Evolutionary conservation across 1,140 invertebrate species (phyloP), one percentile per base, ranked within the genome.

Genomic region (Drosophila sechellia): DNA sequence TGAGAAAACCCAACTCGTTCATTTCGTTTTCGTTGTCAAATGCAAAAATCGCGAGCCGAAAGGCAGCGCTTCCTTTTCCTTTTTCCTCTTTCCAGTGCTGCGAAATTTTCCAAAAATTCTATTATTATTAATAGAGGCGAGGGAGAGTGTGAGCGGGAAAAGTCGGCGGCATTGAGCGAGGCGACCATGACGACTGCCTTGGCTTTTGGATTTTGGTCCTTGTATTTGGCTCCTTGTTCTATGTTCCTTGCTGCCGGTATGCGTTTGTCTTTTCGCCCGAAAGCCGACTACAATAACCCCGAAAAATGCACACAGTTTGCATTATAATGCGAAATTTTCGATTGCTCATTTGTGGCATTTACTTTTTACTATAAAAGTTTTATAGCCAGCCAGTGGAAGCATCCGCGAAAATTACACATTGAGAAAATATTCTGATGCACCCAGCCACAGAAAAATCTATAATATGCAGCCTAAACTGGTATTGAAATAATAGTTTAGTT

Each of bases 291-390:
- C 83, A 86, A 86, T 86, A 86, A 79, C 83, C 83, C 66, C 83
- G 83, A 86, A 86, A 89, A 89, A 89, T 89, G 84, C 84, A 89
- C 84, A 89, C 84, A 89, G 84, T 84, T 89, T 89, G 84, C 84
- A 89, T 89, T 89, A 89, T 89, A 89, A 89, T 89, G 84, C 84
- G 84, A 89, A 86, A 89, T 89, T 89, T 89, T 89, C 84, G 84
- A 89, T 89, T 89, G 84, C 84, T 89, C 84, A 89, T 89, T 89
- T 89, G 84, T 89, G 84, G 84, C 84, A 89, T 89, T 89, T 89
- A 89, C 84, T 80, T 89, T 89, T 89, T 89, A 84, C 84, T 89
- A 89, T 89, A 89, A 89, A 89, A 89, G 76, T 87, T 89, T 89
- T 89, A 89, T 89, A 56, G 84, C 80, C 66, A 73, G 66, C 63